These are phyloP conservation scores for Cloeon dipterum DNA, from an alignment of 2,888 invertebrate genomes.

Conservation along the genomic window DNA sequence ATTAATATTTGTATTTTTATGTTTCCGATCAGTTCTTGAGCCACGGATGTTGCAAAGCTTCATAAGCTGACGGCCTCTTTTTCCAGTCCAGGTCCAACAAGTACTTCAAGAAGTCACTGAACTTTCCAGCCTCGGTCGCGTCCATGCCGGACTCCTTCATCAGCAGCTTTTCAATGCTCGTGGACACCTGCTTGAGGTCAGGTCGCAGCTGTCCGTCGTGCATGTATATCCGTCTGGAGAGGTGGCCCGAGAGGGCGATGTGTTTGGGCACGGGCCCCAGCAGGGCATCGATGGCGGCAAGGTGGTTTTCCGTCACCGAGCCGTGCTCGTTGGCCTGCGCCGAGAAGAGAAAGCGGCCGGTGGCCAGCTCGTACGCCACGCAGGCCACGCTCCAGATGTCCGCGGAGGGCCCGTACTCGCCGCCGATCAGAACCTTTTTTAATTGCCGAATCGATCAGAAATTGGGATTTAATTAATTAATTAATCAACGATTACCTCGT, in stretches of 20 bases:
- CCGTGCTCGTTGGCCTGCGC: background rate
- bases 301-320: slow-evolving; percentile 3
- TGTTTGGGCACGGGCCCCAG: slow-evolving; percentile 4
- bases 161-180: slow-evolving; percentile 2
- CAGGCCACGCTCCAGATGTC: slow-evolving; percentile 5
- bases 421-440: no score
- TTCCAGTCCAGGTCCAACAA: slow-evolving; percentile 3
- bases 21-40: no score
- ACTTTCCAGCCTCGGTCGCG: slow-evolving; percentile 4
- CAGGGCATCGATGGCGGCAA: slow-evolving; percentile 4
- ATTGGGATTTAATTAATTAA: no score
- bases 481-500: no score
- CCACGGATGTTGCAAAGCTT: slow-evolving; percentile 4
- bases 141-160: slow-evolving; percentile 3
- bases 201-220: slow-evolving; percentile 1
- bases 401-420: slow-evolving; percentile 3
- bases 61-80: slow-evolving; percentile 3
- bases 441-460: no score
- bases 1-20: no score
- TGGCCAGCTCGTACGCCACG: slow-evolving; percentile 5
- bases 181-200: background rate
- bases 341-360: slow-evolving; percentile 4
- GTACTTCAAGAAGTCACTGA: slow-evolving; percentile 4
- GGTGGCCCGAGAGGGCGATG: slow-evolving; percentile 3
- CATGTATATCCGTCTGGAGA: slow-evolving; percentile 3